Conservation (phyloP, 2,797 vertebrate species). For the Geotrypetes seraphini region DNA sequence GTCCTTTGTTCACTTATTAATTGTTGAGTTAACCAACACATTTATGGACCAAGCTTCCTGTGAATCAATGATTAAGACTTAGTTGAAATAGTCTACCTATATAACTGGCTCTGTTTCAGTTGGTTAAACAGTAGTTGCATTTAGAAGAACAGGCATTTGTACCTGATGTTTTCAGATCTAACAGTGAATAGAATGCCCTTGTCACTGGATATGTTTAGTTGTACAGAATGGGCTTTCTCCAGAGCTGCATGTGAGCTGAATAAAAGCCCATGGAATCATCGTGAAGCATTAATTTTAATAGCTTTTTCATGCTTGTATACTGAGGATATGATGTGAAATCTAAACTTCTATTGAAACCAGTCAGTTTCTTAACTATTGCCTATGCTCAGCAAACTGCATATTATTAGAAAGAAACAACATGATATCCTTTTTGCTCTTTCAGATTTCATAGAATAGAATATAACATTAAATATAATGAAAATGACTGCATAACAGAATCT, state of each 20-base stretch:
- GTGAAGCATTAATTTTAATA: neutral
- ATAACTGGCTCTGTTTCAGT: too few species aligned
- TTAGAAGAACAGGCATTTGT: too few species aligned
- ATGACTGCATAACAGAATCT: neutral
- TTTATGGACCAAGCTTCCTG: too few species aligned
- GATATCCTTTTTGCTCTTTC: neutral
- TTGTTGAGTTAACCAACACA: too few species aligned
- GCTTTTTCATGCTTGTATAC: neutral
- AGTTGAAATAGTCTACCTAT: too few species aligned
- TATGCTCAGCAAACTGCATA: neutral
- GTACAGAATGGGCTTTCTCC: constrained; percentile 5
- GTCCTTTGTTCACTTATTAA: too few species aligned
- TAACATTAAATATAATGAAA: too few species aligned
- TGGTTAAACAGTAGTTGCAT: too few species aligned
- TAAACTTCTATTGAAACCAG: neutral
- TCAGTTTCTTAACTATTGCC: neutral
- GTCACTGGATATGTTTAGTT: neutral
- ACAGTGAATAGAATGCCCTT: neutral
- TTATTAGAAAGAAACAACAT: too few species aligned
- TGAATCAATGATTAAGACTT: too few species aligned
- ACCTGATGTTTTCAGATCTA: neutral
- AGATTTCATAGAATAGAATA: neutral
- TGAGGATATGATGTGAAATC: neutral
- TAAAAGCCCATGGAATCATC: neutral
- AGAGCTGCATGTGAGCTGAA: neutral